Conservation (phyloP, 1,140 invertebrate species). For the Bursaphelenchus mucronatus region DNA sequence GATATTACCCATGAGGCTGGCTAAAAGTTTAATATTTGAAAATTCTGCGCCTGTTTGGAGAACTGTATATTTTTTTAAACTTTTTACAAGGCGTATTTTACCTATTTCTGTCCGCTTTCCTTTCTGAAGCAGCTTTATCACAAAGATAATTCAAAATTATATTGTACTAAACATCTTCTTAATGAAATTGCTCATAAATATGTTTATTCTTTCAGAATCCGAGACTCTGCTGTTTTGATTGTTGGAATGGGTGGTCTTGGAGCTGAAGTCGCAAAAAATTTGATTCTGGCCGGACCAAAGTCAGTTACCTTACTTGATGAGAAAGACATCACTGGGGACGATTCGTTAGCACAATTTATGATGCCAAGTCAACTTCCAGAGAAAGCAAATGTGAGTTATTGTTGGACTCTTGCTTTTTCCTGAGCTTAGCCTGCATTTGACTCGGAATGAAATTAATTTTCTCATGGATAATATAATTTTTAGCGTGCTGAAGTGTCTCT, state of each 20-base stretch:
- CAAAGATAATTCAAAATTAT: too few relatives aligned
- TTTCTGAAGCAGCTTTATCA: too few relatives aligned
- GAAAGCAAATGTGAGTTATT: slow-evolving; percentile 62
- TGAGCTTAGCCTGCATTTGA: not conserved
- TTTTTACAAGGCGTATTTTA: not conserved
- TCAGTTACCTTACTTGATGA: slow-evolving; percentile 81
- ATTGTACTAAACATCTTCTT: not conserved
- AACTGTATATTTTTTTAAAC: too few relatives aligned
- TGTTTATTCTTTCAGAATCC: slow-evolving; percentile 68
- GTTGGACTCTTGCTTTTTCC: slow-evolving; percentile 9
- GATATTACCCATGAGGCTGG: too few relatives aligned
- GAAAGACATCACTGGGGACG: slow-evolving; percentile 70
- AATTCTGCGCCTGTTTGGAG: not conserved
- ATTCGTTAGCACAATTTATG: slow-evolving; percentile 61
- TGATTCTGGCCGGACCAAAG: slow-evolving; percentile 87
- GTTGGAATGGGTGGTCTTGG: slow-evolving; percentile 83
- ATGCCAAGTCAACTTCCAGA: slow-evolving; percentile 38
- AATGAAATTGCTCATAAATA: slow-evolving; percentile 1
- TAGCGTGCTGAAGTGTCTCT: slow-evolving; percentile 79
- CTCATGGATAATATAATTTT: slow-evolving; percentile 41
- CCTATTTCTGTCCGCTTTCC: too few relatives aligned
- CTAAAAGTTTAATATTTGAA: too few relatives aligned
- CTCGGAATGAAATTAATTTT: not conserved
- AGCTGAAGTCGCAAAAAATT: slow-evolving; percentile 92
- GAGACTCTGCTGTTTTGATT: slow-evolving; percentile 77